Conservation (phyloP, 1,140 invertebrate species). For the Drosophila truncata region DNA sequence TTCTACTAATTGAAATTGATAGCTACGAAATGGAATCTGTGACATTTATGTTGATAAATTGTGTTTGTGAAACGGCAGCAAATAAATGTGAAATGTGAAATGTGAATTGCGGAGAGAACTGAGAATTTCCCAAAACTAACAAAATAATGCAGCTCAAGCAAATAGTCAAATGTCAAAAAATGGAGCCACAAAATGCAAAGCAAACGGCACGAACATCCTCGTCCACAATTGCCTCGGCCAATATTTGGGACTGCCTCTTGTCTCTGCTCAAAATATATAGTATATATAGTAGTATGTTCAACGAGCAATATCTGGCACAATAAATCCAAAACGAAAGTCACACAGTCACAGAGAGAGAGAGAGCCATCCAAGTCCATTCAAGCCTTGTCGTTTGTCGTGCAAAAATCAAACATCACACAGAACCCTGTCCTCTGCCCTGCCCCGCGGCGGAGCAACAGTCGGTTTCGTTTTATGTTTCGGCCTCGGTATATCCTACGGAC, state of each 20-base stretch:
- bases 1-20: conserved; percentile 78
- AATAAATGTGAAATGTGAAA: conserved; percentile 26
- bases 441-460: conserved; percentile 40
- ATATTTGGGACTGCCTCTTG: conserved; percentile 63
- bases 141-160: conserved; percentile 69
- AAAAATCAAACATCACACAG: conserved; percentile 56
- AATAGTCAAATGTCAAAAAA: conserved; percentile 64
- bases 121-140: conserved; percentile 25
- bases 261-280: conserved; percentile 27
- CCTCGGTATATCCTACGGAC: background rate
- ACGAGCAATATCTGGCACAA: conserved; percentile 63
- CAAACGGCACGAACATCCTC: conserved; percentile 56
- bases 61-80: conserved; percentile 40
- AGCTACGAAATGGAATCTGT: conserved; percentile 39
- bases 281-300: conserved; percentile 23
- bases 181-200: conserved; percentile 61
- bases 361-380: conserved; percentile 43
- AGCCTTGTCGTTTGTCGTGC: conserved; percentile 32
- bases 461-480: conserved; percentile 20
- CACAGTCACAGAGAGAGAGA: conserved; percentile 26
- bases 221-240: conserved; percentile 53
- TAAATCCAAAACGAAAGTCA: conserved; percentile 75
- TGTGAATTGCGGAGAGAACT: background rate
- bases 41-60: conserved; percentile 68
- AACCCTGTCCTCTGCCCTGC: background rate